Conservation (phyloP, 2,888 invertebrate genomes). For the Nephrotoma flavescens region DNA sequence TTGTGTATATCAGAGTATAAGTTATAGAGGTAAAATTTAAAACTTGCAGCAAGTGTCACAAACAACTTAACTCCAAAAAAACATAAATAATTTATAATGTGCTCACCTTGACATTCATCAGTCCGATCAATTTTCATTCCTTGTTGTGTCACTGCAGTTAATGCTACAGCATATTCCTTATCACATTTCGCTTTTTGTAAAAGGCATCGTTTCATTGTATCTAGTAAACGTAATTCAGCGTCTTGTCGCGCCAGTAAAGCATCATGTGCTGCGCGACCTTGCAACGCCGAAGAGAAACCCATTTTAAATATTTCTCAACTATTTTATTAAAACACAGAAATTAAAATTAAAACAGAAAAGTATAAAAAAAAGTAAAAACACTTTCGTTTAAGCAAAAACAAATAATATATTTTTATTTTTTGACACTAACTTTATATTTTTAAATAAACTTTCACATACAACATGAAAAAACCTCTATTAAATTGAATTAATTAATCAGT, state of each 20-base stretch:
- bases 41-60: no score
- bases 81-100: no score
- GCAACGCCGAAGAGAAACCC: conserved; percentile 77
- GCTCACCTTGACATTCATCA: conserved; percentile 32
- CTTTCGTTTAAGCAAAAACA: not conserved
- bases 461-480: not conserved
- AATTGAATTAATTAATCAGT: not conserved
- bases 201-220: conserved; percentile 79
- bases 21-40: no score
- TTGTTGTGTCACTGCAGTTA: conserved; percentile 65
- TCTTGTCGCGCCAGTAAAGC: conserved; percentile 82
- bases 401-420: not conserved
- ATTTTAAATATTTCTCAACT: conserved; percentile 29
- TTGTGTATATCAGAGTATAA: no score
- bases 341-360: not conserved
- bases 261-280: conserved; percentile 82
- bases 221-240: conserved; percentile 81
- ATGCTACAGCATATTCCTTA: conserved; percentile 74
- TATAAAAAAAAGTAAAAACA: not conserved
- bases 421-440: not conserved
- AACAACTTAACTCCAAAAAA: no score
- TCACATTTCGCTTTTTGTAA: conserved; percentile 81
- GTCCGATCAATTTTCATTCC: conserved; percentile 65
- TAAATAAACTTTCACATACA: not conserved
- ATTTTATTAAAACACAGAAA: not conserved